Base-by-base conservation (phyloP, 1,140 invertebrate species). In the Arctopsyche grandis region DNA sequence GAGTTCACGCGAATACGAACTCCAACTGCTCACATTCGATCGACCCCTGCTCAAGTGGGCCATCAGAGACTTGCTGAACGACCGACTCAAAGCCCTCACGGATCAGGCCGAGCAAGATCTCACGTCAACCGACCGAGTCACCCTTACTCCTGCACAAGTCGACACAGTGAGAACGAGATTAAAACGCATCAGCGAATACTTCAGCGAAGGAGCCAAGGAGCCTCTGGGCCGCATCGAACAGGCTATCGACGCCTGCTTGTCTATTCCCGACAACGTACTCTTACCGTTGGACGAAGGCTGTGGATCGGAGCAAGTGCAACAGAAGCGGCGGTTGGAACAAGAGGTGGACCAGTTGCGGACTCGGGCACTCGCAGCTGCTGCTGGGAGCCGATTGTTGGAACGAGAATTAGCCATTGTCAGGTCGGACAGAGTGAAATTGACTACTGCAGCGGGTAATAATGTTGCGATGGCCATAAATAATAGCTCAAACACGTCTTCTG, bases 21-120 rank as follows among this genome's bases (percentile, higher is more conserved):
- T n/a, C 1, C 74, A 76, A 44, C 46, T 76, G 9, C 63, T 76
- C 22, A 21, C 14, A 1, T 63, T 76, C 29, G 52, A 66, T 21
- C 22, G 74, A 10, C 9, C 12, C 16, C 52, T 43, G 0, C 46
- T 76, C 0, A 66, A 38, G 4, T 21, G n/a, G 12, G 46, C 44
- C 9, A 7, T 63, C 9, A 10, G 52, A 1, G 74, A 52, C 9
- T 9, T 76, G 24, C 16, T 76, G 10, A 26, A 43, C 7, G 74
- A 76, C 5, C 22, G 26, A 14, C 60, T 76, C 0, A 26, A 44
- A 14, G 29, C 16, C 0, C 26, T 38, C 0, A 26, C 14, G 16
- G n/a, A 48, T 0, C 22, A 19, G 10, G 74, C 74, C 5, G n/a
- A 26, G 4, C 44, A 9, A 22, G 74, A 74, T 16, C 14, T 74